These are phyloP conservation scores for Coleophora deauratella DNA, from an alignment of 2,888 invertebrate genomes.

Conservation along the genomic window DNA sequence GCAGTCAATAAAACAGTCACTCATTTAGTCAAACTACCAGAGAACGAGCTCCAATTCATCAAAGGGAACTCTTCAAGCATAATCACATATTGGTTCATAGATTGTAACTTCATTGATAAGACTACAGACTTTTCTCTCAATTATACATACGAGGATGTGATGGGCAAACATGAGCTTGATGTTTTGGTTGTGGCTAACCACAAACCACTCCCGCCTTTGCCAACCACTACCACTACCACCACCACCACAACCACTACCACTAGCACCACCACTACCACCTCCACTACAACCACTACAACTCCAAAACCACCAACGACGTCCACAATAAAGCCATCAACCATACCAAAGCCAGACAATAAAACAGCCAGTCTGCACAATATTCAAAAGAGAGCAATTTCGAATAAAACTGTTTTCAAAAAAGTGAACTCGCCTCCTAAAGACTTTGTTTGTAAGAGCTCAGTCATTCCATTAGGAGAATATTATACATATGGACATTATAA, in stretches of 20 bases:
- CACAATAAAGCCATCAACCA: conserved; percentile 13
- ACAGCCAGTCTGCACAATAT: conserved; percentile 24
- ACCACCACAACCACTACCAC: conserved; percentile 59
- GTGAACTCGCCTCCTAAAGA: conserved; percentile 24
- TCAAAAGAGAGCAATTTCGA: conserved; percentile 31
- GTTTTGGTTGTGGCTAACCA: conserved; percentile 82
- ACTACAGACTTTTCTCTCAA: conserved; percentile 75
- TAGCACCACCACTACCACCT: conserved; percentile 51
- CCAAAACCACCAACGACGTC: conserved; percentile 24
- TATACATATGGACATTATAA: conserved; percentile 84
- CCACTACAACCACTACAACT: conserved; percentile 41
- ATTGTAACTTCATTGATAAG: conserved; percentile 80
- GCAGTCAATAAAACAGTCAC: conserved; percentile 75
- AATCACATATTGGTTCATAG: conserved; percentile 85
- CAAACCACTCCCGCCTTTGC: conserved; percentile 72
- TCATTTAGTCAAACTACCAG: conserved; percentile 73
- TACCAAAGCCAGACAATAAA: conserved; percentile 11
- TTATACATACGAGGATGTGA: conserved; percentile 77
- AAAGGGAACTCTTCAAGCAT: conserved; percentile 58
- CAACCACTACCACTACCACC: conserved; percentile 62
- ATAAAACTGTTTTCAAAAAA: conserved; percentile 26
- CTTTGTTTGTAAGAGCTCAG: conserved; percentile 60
- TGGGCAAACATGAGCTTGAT: conserved; percentile 77
- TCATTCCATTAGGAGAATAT: conserved; percentile 77
- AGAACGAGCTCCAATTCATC: conserved; percentile 77